Base-by-base conservation (phyloP, 2,797 vertebrate species). In the Tokudaia muenninki region DNA sequence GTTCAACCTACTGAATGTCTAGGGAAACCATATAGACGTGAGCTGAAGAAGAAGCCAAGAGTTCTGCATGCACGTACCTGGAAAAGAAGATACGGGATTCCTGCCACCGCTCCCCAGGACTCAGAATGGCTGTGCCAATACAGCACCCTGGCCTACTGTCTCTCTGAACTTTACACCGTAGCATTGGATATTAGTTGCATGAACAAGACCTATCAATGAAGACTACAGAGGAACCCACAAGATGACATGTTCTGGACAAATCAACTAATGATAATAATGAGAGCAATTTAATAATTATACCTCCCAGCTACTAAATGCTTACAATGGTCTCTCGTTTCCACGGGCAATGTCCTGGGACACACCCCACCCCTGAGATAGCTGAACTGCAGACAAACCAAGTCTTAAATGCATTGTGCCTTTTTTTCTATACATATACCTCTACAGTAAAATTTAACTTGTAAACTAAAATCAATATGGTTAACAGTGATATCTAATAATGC, bases 251-350 rank as follows among this genome's bases (percentile, higher is more conserved):
- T 95, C 55, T 89, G 55, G 26, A 92, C 82, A 59, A 89, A 77
- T 63, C 80, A 94, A 79, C 72, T 59, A 81, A 70, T 26, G 86
- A 83, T 78, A 87, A 89, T 29, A 9, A 79, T 17, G 31, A 89
- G n/a, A 44, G 74, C 50, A 63, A 55, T 79, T 63, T 61, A 34
- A 67, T 90, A 34, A 92, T 87, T 57, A 79, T 8, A 70, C 50
- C 22, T 75, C 50, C 87, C 34, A 94, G 7, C 34, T 72, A 81
- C 3, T 78, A 37, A 86, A 70, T 70, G 72, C 31, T 87, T 70
- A 80, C 11, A 57, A 92, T 61, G 92, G 29, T 50, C 16, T 72
- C 44, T 80, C 55, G 22, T 63, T 67, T 37, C n/a, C 37, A 91
- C 3, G 1, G 22, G 29, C 16, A 59, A 31, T n/a, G 7, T 26